A percentile compares a stretch with the other conserved stretches of the same genome.
Evolutionary conservation across 2,888 invertebrate species (phyloP).

Genomic region (Campopleginae sp.): DNA sequence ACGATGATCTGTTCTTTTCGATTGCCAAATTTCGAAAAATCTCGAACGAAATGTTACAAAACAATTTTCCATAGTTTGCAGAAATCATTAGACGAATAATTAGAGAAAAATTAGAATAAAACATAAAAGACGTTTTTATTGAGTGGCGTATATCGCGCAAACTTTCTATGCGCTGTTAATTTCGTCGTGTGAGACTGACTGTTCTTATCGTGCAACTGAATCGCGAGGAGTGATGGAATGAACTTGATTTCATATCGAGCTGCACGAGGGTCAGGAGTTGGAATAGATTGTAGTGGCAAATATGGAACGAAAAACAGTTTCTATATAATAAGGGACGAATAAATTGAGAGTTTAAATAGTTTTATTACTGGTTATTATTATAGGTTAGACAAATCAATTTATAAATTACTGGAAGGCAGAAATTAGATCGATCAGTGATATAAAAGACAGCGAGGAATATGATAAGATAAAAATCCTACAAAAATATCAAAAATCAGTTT

Average conservation of each 20-base stretch:
- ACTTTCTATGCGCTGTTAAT: not conserved
- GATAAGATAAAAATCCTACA: conserved; percentile 4
- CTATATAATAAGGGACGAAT: not conserved
- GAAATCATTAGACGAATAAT: not conserved
- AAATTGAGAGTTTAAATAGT: not conserved
- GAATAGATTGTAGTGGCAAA: not conserved
- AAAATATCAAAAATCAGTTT: not conserved
- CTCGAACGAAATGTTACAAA: too few relatives aligned
- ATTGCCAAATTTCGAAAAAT: too few relatives aligned
- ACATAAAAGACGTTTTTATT: not conserved
- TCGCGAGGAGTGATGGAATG: not conserved
- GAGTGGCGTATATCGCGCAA: not conserved
- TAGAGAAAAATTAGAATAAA: not conserved
- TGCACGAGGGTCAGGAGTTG: not conserved
- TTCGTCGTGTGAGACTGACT: not conserved
- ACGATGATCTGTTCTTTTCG: not conserved
- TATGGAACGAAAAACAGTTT: not conserved
- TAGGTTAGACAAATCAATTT: not conserved
- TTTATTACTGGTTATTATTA: not conserved
- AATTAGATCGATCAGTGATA: not conserved
- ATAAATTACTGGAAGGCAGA: not conserved
- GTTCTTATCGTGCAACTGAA: conserved; percentile 1
- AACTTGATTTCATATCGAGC: conserved; percentile 4
- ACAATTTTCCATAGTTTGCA: too few relatives aligned
- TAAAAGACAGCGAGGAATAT: not conserved